A percentile compares a stretch with the other conserved stretches of the same genome.
These are phyloP conservation scores for Neofelis nebulosa DNA, from an alignment of 2,113 vertebrate species.

Conservation along the genomic window DNA sequence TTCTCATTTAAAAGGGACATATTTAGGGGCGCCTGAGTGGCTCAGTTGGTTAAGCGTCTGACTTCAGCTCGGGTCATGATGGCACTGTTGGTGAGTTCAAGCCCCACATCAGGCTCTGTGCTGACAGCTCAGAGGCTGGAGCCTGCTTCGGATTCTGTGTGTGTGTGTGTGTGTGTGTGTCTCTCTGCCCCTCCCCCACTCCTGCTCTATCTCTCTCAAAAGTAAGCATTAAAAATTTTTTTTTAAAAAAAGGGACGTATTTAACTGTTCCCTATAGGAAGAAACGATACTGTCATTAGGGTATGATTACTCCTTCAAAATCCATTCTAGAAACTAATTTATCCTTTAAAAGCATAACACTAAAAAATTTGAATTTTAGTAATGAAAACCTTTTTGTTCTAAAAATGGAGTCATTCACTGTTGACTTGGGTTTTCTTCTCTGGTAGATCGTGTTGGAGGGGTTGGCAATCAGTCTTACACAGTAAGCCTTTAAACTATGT, in stretches of 20 bases:
- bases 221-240: no score
- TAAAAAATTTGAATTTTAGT: constrained; percentile 23
- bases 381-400: neutral
- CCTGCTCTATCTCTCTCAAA: no score
- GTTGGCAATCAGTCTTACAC: neutral
- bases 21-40: neutral
- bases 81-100: no score
- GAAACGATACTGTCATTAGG: constrained; percentile 15
- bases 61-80: no score
- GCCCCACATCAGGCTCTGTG: no score
- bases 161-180: no score
- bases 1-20: constrained; percentile 47
- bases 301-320: constrained; percentile 51
- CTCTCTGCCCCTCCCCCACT: no score
- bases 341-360: constrained; percentile 30
- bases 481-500: neutral
- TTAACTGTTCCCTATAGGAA: constrained; percentile 45
- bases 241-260: neutral
- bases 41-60: no score
- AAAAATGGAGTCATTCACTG: neutral
- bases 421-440: neutral
- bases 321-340: constrained; percentile 50
- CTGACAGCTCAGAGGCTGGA: no score
- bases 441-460: neutral
- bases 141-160: no score